Percentiles rank a stretch among this genome's conserved stretches.
Conservation (phyloP, 2,888 invertebrate species). For the Monoplex corrugatus region DNA sequence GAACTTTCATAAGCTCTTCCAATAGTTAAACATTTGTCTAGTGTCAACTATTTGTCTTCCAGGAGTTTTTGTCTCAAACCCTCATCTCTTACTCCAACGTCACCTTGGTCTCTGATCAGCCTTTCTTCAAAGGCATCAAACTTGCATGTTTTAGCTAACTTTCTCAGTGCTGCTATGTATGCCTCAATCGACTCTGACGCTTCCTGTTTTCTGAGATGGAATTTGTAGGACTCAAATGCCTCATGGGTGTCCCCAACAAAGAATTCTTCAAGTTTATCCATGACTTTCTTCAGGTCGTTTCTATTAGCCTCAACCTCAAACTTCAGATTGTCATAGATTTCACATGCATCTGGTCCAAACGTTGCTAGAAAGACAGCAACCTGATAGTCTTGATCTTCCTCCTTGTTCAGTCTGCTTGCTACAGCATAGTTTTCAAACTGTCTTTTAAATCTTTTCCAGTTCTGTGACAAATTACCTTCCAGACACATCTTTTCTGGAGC, state of each 20-base stretch:
- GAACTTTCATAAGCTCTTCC: constrained; percentile 11
- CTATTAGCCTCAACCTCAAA: too few relatives aligned
- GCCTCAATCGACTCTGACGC: constrained; percentile 13
- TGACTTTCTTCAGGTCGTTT: constrained; percentile 24
- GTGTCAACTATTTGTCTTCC: not conserved
- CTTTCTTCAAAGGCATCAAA: constrained; percentile 9
- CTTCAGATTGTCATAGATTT: too few relatives aligned
- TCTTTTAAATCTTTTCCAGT: too few relatives aligned
- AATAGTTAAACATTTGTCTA: constrained; percentile 21
- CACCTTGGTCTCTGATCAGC: not conserved
- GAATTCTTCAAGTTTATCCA: constrained; percentile 42
- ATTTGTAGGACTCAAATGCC: constrained; percentile 37
- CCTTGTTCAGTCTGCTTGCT: not conserved
- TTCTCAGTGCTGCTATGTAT: constrained; percentile 29
- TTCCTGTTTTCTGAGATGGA: constrained; percentile 6
- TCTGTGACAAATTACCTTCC: not conserved
- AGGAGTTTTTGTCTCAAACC: not conserved
- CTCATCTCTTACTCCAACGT: not conserved
- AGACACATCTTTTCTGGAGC: not conserved
- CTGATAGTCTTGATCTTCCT: not conserved
- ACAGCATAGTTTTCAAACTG: too few relatives aligned
- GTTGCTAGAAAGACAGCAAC: not conserved
- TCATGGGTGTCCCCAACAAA: constrained; percentile 36
- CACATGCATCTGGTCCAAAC: constrained; percentile 20
- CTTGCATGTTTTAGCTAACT: constrained; percentile 26